Base-by-base conservation (phyloP, 2,888 invertebrate genomes). In the Glyphotaelius pellucidus region DNA sequence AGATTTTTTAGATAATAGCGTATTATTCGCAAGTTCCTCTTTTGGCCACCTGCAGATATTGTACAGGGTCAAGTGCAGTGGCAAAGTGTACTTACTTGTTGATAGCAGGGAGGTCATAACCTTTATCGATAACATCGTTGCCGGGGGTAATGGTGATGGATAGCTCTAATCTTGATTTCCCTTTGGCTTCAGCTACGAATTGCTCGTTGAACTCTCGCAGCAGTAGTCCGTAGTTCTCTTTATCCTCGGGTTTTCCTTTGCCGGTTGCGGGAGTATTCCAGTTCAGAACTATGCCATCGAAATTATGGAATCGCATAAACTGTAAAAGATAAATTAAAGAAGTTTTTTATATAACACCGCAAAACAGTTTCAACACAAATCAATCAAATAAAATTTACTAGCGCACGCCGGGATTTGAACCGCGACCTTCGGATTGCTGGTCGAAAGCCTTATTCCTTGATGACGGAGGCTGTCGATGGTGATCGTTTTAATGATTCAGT, bases 91-190 rank as follows among this genome's bases (percentile, higher is more conserved):
- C 42, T 86, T 94, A 98, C 97, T 97, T 97, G 95, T 98, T 98
- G 91, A 99, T 95, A 94, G 98, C 97, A 93, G 98, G 97, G 92
- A 99, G 97, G 94, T 99, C 99, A 95, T 89, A 89, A 3, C 88
- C 88, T 12, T 15, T n/a, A 32, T 67, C 67, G 12, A 89, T 35
- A 12, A 79, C 14, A 67, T 89, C 67, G 15, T 67, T 89, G 35
- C 88, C 79, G 1, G 35, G 31, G 3, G 88, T 67, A 7, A 89
- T 31, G 12, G 88, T 80, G 79, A 89, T 52, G 88, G 88, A 89
- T 11, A 89, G 79, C 15, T 32, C 35, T 7, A 89, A n/a, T 32
- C 35, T 67, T 12, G 67, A 14, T 79, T 32, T 19, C 14, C 14
- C 38, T 7, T 32, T 25, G 31, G n/a, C 42, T 67, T 89, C 80